phyloP scores from a whole-genome alignment of 2,888 invertebrate species.

The Tachina lurida region DNA sequence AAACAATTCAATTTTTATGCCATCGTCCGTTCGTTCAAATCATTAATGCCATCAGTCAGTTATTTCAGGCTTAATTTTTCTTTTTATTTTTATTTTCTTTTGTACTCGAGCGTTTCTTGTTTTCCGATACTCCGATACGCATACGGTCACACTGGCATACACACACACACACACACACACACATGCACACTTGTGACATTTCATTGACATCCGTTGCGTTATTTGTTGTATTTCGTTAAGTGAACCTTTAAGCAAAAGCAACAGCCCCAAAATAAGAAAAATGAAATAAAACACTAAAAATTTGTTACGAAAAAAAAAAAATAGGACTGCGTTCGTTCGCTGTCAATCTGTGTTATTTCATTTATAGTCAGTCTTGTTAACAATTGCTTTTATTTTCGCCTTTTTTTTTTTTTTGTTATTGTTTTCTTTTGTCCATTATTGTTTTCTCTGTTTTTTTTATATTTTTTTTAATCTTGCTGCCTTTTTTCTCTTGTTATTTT shows the following conservation, averaged over 20 bases:
- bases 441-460: constrained; percentile 20
- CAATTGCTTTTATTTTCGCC: constrained; percentile 50
- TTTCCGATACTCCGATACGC: not conserved
- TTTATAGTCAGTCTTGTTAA: constrained; percentile 63
- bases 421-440: constrained; percentile 29
- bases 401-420: not conserved
- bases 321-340: constrained; percentile 15
- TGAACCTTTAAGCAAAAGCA: constrained; percentile 39
- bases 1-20: constrained; percentile 60
- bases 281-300: constrained; percentile 26
- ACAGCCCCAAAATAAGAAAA: constrained; percentile 20
- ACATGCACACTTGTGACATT: constrained; percentile 60
- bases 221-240: constrained; percentile 50
- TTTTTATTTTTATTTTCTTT: not conserved
- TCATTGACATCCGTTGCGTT: constrained; percentile 64
- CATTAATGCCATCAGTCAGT: constrained; percentile 40
- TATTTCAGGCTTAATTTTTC: constrained; percentile 25
- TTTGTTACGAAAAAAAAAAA: not conserved
- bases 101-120: not conserved
- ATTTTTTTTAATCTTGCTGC: constrained; percentile 29
- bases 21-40: constrained; percentile 17
- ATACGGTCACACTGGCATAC: not conserved
- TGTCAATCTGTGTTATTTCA: constrained; percentile 68
- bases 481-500: constrained; percentile 25
- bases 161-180: constrained; percentile 1